phyloP scores from a whole-genome alignment of 2,113 vertebrate species.

The Indri indri region DNA sequence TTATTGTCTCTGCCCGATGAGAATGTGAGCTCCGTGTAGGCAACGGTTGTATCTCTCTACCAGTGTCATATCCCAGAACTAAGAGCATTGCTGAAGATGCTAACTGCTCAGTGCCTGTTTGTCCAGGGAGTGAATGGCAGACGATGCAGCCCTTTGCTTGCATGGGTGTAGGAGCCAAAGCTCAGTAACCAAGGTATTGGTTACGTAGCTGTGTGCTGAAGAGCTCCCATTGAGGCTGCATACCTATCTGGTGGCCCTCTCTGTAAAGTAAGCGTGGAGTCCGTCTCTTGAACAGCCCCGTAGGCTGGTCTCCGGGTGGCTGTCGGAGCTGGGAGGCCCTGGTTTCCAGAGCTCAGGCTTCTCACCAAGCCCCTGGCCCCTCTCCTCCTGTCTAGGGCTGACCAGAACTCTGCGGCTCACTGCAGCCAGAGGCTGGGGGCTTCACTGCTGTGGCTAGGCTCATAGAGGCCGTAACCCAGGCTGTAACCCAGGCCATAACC shows the following conservation, averaged over 20 bases:
- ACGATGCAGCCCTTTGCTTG: background rate
- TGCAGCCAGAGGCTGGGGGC: background rate
- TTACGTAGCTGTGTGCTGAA: rapidly evolving
- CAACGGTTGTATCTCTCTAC: background rate
- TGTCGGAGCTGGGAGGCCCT: background rate
- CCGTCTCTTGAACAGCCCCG: background rate
- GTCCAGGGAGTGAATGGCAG: background rate
- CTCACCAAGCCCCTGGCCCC: rapidly evolving
- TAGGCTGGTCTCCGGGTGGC: background rate
- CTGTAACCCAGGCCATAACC: too few species aligned
- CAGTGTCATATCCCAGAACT: background rate
- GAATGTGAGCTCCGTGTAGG: background rate
- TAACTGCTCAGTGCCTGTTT: background rate
- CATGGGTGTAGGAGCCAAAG: rapidly evolving
- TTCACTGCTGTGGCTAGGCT: background rate
- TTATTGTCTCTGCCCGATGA: background rate
- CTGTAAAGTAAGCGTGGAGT: background rate
- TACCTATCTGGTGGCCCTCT: background rate
- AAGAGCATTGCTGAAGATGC: background rate
- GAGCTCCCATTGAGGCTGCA: background rate
- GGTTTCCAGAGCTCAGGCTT: background rate
- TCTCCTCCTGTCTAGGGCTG: background rate
- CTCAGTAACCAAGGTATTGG: rapidly evolving
- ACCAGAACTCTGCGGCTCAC: background rate
- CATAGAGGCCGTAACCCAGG: background rate